Evolutionary conservation across 1,140 invertebrate species (phyloP).

Genomic region (Ruditapes philippinarum): DNA sequence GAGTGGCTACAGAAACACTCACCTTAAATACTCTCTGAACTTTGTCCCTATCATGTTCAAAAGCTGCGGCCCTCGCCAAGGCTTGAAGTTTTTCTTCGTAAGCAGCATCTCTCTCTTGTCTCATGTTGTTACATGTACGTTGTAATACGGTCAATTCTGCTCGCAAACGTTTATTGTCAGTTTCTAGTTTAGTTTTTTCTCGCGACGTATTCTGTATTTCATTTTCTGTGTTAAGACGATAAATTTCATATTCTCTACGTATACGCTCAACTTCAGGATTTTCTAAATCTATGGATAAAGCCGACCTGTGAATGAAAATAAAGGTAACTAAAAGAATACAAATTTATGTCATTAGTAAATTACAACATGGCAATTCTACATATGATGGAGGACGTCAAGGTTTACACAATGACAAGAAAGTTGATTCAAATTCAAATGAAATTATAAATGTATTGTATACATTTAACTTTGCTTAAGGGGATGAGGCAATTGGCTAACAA

Average conservation of each 20-base stretch:
- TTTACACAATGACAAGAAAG: too few relatives aligned
- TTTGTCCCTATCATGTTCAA: slow-evolving; percentile 86
- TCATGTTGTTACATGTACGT: slow-evolving; percentile 84
- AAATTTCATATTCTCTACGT: slow-evolving; percentile 86
- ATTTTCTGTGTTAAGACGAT: slow-evolving; percentile 85
- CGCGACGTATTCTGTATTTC: slow-evolving; percentile 85
- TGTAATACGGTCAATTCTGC: slow-evolving; percentile 85
- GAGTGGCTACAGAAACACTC: too few relatives aligned
- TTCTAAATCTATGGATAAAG: slow-evolving; percentile 85
- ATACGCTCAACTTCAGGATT: slow-evolving; percentile 85
- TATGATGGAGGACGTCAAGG: too few relatives aligned
- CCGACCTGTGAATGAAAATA: slow-evolving; percentile 81
- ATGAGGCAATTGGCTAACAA: too few relatives aligned
- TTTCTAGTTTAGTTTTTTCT: slow-evolving; percentile 84
- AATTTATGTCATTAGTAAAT: too few relatives aligned
- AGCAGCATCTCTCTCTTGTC: slow-evolving; percentile 83
- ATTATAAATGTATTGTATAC: too few relatives aligned
- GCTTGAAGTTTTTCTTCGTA: slow-evolving; percentile 85
- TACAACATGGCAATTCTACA: too few relatives aligned
- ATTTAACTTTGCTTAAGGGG: too few relatives aligned
- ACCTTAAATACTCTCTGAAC: slow-evolving; percentile 86
- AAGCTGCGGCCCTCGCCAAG: slow-evolving; percentile 83
- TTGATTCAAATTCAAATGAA: too few relatives aligned
- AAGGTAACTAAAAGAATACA: too few relatives aligned
- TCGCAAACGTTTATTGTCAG: slow-evolving; percentile 84